Evolutionary conservation across 1,140 invertebrate genomes (phyloP), one percentile per base, ranked within the genome.

Genomic region (Bombus superbus): DNA sequence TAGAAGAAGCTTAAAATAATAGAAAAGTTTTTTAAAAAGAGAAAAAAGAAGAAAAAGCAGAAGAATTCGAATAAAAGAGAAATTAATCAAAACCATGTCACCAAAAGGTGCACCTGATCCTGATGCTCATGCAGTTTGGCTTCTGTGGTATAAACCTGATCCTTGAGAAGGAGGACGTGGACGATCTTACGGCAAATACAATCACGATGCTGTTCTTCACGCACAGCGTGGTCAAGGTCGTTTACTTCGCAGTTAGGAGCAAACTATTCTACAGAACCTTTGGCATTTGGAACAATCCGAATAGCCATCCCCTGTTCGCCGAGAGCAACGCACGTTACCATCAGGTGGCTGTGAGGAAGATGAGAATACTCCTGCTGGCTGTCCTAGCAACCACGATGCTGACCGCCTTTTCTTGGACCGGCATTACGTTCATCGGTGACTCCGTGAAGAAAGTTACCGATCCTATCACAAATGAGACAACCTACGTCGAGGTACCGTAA

Each of bases 161-260:
- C 0, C 71, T 96, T 42, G 97, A 98, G 92, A 96, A 96, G 4
- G 97, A 97, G n/a, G 97, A 98, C 89, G 97, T 97, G 1, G 97
- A 98, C 92, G 97, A 98, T 93, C 94, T 98, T 71, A 97, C 97
- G 0, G 97, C 97, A 2, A 98, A 98, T 86, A 98, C 97, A 32
- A 97, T 98, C 62, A 98, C 97, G 0, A 96, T 97, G 5, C 95
- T 98, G 11, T 98, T 98, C 94, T 98, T 98, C 93, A 96, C 97
- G 0, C 97, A 98, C 91, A 96, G 96, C 68, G 94, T 98, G 25
- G 97, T 97, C 22, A 98, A 98, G 93, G 94, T 97, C 64, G 84
- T 96, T 13, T 98, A 97, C 91, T 97, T 98, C 89, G 97, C 97
- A 1, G 89, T 97, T 2, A 96, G 96, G 72, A 97, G 97, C 10